A percentile compares a stretch with the other conserved stretches of the same genome.
These are phyloP conservation scores for Alviniconcha strummeri DNA, from an alignment of 2,888 invertebrate species.

Conservation along the genomic window DNA sequence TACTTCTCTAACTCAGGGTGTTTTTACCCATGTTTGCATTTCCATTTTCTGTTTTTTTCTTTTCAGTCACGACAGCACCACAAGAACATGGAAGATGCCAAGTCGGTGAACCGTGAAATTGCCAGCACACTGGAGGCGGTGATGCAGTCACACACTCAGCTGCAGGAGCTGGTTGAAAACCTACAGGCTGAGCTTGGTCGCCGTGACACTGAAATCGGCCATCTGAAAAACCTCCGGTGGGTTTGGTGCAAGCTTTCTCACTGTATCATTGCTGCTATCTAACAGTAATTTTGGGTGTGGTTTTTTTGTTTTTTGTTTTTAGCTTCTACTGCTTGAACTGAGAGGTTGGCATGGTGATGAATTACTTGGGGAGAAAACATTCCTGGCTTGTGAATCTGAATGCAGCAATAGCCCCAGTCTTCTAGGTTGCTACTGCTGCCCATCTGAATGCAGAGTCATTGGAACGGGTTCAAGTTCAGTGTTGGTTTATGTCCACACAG, in stretches of 20 bases:
- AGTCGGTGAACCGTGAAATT: conserved; percentile 67
- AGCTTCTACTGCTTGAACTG: background rate
- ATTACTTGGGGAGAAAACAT: too few species aligned
- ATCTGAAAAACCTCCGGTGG: conserved; percentile 45
- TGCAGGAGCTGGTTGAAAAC: conserved; percentile 65
- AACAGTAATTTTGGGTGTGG: background rate
- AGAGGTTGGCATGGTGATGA: background rate
- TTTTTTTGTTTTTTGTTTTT: background rate
- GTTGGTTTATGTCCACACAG: too few species aligned
- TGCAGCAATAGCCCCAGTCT: too few species aligned
- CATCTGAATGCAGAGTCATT: too few species aligned
- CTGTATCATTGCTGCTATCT: background rate
- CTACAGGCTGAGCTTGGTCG: conserved; percentile 63
- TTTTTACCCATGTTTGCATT: too few species aligned
- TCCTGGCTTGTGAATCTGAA: too few species aligned
- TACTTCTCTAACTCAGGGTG: too few species aligned
- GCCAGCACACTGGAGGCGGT: conserved; percentile 67
- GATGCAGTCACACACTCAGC: conserved; percentile 67
- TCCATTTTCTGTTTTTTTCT: background rate
- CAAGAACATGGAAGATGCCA: conserved; percentile 64
- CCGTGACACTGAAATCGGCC: conserved; percentile 60
- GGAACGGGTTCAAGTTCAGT: too few species aligned
- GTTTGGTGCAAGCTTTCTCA: background rate
- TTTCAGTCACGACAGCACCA: conserved; percentile 41
- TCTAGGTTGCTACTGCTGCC: too few species aligned